phyloP scores from a whole-genome alignment of 2,797 vertebrate genomes.

The Sciurus vulgaris region DNA sequence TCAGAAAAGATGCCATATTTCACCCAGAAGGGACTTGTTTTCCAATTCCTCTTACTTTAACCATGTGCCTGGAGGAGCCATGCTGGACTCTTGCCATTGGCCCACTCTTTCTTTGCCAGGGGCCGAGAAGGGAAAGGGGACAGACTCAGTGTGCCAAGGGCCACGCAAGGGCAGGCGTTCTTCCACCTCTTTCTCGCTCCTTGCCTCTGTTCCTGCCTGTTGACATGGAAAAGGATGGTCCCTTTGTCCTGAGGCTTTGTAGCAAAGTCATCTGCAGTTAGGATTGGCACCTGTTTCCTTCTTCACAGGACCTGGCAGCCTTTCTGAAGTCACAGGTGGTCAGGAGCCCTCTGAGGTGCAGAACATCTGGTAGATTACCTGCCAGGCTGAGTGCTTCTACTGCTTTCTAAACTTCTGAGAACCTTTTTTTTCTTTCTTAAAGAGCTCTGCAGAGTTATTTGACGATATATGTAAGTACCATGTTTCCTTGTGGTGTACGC shows the following conservation, averaged over 20 bases:
- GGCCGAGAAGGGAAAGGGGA: background rate
- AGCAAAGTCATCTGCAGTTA: background rate
- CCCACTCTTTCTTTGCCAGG: background rate
- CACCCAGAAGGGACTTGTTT: conserved; percentile 8
- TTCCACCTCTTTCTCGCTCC: background rate
- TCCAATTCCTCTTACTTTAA: background rate
- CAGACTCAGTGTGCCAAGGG: background rate
- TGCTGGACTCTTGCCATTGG: background rate
- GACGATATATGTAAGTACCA: conserved; percentile 84
- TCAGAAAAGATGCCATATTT: conserved; percentile 58
- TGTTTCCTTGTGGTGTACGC: conserved; percentile 77
- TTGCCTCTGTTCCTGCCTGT: background rate
- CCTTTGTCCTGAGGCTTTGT: conserved; percentile 47
- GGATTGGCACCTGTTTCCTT: background rate
- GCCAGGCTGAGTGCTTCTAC: conserved; percentile 75
- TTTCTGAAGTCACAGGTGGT: background rate
- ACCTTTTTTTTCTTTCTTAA: conserved; percentile 68
- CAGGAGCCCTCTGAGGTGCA: conserved; percentile 44
- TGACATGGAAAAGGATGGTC: conserved; percentile 41
- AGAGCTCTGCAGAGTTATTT: conserved; percentile 84
- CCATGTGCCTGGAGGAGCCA: conserved; percentile 43
- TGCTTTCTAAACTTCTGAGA: conserved; percentile 72
- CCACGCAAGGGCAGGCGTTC: background rate
- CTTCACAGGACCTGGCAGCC: background rate
- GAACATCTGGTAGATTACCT: background rate